Percentiles rank a stretch among this genome's conserved stretches.
phyloP scores from a whole-genome alignment of 2,113 vertebrate species.

The Talpa occidentalis region DNA sequence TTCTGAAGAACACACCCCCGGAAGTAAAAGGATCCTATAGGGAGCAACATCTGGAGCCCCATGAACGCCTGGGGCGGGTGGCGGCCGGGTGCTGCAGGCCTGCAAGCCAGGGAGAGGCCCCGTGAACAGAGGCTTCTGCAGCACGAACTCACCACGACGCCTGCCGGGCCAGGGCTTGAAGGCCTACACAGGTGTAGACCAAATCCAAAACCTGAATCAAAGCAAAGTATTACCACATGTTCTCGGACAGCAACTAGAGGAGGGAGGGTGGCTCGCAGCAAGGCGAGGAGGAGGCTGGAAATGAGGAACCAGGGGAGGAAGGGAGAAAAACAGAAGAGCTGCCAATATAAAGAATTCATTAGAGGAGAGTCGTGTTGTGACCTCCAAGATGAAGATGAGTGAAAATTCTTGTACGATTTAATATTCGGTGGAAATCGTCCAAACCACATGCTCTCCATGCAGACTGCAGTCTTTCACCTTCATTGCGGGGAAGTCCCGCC shows the following conservation, averaged over 20 bases:
- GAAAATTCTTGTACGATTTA: conserved; percentile 84
- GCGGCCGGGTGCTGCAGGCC: rapidly evolving
- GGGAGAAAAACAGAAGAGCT: conserved; percentile 82
- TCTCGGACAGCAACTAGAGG: conserved; percentile 56
- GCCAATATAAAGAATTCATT: conserved; percentile 90
- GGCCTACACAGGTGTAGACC: conserved; percentile 78
- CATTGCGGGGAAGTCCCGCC: conserved; percentile 41
- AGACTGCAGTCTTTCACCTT: conserved; percentile 49
- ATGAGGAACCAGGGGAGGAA: conserved; percentile 26
- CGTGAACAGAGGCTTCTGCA: background rate
- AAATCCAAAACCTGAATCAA: conserved; percentile 58
- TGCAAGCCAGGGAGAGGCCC: background rate
- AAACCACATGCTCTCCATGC: conserved; percentile 73
- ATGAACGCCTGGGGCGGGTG: background rate
- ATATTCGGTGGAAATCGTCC: conserved; percentile 83
- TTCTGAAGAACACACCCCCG: background rate
- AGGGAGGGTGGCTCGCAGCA: conserved; percentile 27
- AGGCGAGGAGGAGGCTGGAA: conserved; percentile 35
- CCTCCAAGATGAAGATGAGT: conserved; percentile 84
- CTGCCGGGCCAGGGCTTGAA: conserved; percentile 1
- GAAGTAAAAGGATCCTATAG: background rate
- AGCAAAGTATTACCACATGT: conserved; percentile 84
- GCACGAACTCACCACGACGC: background rate
- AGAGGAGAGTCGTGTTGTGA: conserved; percentile 83
- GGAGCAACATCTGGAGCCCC: background rate